These are phyloP conservation scores for Cossypha caffra DNA, from an alignment of 2,797 vertebrate species.

Conservation along the genomic window DNA sequence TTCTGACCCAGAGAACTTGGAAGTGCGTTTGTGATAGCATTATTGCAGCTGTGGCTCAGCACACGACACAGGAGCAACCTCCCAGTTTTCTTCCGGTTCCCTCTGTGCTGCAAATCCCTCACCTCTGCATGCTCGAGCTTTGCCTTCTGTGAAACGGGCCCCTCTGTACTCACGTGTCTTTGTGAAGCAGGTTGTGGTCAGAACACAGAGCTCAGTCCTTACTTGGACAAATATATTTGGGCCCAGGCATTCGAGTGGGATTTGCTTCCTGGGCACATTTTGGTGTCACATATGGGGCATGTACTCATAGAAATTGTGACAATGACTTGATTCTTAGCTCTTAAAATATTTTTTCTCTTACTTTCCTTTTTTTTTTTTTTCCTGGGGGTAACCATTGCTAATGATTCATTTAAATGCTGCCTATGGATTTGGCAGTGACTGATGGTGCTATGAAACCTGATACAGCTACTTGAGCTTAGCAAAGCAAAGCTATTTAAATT, in stretches of 20 bases:
- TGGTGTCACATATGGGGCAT: neutral
- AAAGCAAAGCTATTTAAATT: slow-evolving; percentile 65
- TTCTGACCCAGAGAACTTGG: neutral
- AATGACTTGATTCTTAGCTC: neutral
- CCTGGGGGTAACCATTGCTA: neutral
- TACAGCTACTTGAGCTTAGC: slow-evolving; percentile 46
- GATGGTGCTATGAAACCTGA: slow-evolving; percentile 58
- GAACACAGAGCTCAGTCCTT: neutral
- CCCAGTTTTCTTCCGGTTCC: neutral
- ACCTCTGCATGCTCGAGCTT: neutral
- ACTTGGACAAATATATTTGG: neutral
- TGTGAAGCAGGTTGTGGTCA: neutral
- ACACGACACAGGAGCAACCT: neutral
- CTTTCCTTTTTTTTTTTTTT: neutral
- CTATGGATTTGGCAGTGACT: slow-evolving; percentile 57
- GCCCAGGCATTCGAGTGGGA: neutral
- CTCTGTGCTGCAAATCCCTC: neutral
- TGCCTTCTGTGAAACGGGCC: neutral
- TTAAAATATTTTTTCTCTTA: neutral
- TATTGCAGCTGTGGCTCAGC: neutral
- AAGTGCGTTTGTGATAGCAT: fast-evolving
- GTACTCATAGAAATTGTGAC: neutral
- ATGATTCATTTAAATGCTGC: slow-evolving; percentile 44
- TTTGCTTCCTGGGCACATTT: neutral
- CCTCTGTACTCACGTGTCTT: neutral